A percentile compares a stretch with the other conserved stretches of the same genome.
phyloP scores from a whole-genome alignment of 2,113 vertebrate genomes.

The Perca schrenkii region DNA sequence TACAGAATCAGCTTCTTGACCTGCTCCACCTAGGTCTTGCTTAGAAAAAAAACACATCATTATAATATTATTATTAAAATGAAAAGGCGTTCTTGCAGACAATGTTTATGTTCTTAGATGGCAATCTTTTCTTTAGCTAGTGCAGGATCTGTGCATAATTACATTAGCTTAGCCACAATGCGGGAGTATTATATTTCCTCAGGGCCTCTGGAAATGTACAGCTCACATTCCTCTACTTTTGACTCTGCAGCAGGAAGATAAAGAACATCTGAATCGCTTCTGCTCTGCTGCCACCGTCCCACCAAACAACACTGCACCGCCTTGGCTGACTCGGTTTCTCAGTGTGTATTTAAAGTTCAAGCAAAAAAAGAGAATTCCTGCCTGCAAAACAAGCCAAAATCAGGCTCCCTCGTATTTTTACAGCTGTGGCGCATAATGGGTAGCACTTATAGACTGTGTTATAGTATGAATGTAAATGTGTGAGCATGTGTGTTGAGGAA shows the following conservation, averaged over 20 bases:
- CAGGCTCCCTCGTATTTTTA: constrained; percentile 36
- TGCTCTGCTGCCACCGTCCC: constrained; percentile 56
- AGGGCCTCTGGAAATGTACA: constrained; percentile 75
- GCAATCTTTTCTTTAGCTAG: constrained; percentile 68
- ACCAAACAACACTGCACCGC: constrained; percentile 34
- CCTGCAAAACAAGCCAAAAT: constrained; percentile 43
- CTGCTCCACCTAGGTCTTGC: not conserved
- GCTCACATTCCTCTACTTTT: constrained; percentile 79
- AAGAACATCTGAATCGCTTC: constrained; percentile 74
- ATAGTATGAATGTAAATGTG: constrained; percentile 10
- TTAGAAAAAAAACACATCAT: not conserved
- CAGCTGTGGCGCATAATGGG: constrained; percentile 11
- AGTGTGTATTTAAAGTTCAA: constrained; percentile 41
- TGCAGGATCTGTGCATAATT: constrained; percentile 79
- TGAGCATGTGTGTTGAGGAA: not conserved
- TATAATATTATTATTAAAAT: constrained; percentile 46
- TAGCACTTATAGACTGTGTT: constrained; percentile 24
- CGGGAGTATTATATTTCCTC: constrained; percentile 77
- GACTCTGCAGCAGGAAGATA: constrained; percentile 78
- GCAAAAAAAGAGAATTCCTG: constrained; percentile 29
- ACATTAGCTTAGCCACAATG: constrained; percentile 76
- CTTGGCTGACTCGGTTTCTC: constrained; percentile 45
- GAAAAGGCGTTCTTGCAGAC: constrained; percentile 67
- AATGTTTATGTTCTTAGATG: constrained; percentile 72
- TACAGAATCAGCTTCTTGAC: constrained; percentile 37